Evolutionary conservation across 2,113 vertebrate species (phyloP), one percentile per base, ranked within the genome.

Genomic region (Silurus asotus): DNA sequence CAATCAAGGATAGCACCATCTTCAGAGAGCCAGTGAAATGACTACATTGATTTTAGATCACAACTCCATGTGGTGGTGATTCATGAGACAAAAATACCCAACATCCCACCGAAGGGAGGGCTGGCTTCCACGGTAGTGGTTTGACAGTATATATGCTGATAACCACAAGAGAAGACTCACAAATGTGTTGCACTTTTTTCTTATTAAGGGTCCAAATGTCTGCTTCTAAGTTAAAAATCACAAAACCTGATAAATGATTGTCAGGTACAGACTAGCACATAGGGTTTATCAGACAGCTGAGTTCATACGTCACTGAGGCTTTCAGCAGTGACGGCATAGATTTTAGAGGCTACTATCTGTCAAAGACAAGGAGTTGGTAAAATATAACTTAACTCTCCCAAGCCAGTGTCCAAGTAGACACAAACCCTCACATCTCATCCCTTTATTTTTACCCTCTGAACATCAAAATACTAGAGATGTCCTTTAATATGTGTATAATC

Each of bases 221-320:
- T 61, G 81, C 85, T 86, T 14, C 90, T 86, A 92, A 91, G 88
- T 89, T 89, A 92, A 91, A 92, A 93, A 94, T 94, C 93, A 91
- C 90, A 91, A 80, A 92, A 93, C 90, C 91, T 93, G 96, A 96
- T 94, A 92, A 96, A 96, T 96, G 89, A 86, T 90, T 94, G 91
- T 94, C 90, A 92, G 91, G 88, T 88, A 86, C 87, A 79, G 91
- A 89, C 85, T 93, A 94, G 94, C 94, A 91, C 48, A 86, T 90
- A 90, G 93, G 94, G 96, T 94, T 93, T 93, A 95, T 94, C 94
- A 95, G 94, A 81, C 82, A 77, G 93, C 91, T 89, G 88, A 4
- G 62, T 84, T 91, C 95, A 89, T 95, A 90, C 49, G 93, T 95
- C 92, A 92, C 19, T 51, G 82, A 84, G 91, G 85, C 88, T 93